Conservation (phyloP, 2,888 invertebrate species). For the Heliconius hortense region DNA sequence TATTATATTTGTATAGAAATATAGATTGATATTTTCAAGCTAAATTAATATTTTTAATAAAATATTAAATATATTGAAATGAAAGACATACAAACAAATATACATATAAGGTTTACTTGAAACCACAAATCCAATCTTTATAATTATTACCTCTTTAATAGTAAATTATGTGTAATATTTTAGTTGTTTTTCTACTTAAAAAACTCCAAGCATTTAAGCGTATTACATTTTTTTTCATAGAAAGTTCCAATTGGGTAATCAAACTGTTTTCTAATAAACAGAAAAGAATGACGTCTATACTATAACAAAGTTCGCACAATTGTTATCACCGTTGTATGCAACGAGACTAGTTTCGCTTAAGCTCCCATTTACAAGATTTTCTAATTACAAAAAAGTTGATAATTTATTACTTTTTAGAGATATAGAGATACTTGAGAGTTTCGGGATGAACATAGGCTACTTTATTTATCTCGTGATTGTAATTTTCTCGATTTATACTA, state of each 20-base stretch:
- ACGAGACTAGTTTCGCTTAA: conserved; percentile 21
- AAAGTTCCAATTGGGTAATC: conserved; percentile 4
- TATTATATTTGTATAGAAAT: too few relatives aligned
- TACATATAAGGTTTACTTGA: neutral
- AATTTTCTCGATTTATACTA: too few relatives aligned
- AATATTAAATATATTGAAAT: neutral
- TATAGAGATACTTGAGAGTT: too few relatives aligned
- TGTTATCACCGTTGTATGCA: conserved; percentile 2
- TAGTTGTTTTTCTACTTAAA: too few relatives aligned
- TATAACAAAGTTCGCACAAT: conserved; percentile 13
- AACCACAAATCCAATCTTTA: neutral
- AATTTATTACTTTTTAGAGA: neutral
- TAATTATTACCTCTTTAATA: too few relatives aligned
- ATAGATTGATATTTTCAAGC: neutral
- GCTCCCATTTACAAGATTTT: conserved; percentile 33
- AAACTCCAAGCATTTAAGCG: too few relatives aligned
- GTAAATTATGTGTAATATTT: too few relatives aligned
- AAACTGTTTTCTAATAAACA: conserved; percentile 1
- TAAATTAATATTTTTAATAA: neutral
- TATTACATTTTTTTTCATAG: neutral
- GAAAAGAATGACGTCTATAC: conserved; percentile 1
- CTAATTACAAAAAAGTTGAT: conserved; percentile 17
- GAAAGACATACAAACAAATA: neutral
- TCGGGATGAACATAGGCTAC: too few relatives aligned
- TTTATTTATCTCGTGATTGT: too few relatives aligned